phyloP scores from a whole-genome alignment of 2,797 vertebrate species.

The Erpetoichthys calabaricus region DNA sequence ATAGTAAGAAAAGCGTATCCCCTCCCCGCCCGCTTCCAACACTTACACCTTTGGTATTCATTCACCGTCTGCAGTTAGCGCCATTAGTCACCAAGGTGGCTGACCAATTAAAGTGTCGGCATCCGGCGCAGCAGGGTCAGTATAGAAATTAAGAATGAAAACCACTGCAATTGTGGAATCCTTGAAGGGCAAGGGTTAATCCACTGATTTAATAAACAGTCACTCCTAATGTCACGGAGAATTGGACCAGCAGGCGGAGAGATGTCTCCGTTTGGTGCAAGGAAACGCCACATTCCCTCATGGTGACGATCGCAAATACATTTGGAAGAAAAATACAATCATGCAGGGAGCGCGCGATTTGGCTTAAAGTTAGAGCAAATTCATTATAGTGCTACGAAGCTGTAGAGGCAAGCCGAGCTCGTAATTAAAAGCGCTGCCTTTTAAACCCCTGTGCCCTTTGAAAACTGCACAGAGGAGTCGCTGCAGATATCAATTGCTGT shows the following conservation, averaged over 20 bases:
- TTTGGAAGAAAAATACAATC: too few species aligned
- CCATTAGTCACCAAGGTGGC: too few species aligned
- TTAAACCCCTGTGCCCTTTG: background rate
- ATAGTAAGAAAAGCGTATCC: too few species aligned
- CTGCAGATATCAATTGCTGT: background rate
- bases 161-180: background rate
- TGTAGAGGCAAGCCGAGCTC: background rate
- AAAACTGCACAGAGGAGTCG: background rate
- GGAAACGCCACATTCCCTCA: background rate
- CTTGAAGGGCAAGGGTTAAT: background rate
- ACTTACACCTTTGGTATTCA: too few species aligned
- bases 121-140: too few species aligned
- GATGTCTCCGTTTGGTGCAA: background rate
- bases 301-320: too few species aligned
- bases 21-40: too few species aligned
- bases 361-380: too few species aligned
- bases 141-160: background rate
- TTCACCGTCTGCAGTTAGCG: too few species aligned
- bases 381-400: too few species aligned
- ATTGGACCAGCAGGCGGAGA: background rate
- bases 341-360: too few species aligned
- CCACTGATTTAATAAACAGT: constrained; percentile 4
- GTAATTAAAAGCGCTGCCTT: constrained; percentile 8
- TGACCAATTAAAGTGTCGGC: too few species aligned
- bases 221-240: background rate